These are phyloP conservation scores for Drosophila albomicans DNA, from an alignment of 1,140 invertebrate genomes.

Conservation along the genomic window DNA sequence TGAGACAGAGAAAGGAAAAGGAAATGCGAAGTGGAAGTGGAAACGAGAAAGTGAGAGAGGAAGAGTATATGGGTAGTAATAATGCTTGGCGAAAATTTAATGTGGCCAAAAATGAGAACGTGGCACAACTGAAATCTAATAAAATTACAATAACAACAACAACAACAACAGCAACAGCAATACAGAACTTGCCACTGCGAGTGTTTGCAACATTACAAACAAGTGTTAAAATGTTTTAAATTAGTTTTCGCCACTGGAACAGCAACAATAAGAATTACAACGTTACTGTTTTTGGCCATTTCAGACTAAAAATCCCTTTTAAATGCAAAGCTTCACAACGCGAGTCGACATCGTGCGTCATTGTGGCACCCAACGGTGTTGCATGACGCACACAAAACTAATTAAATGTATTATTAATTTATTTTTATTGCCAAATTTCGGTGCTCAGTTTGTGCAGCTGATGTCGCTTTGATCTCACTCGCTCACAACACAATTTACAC, in stretches of 20 bases:
- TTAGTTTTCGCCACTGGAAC: slow-evolving; percentile 67
- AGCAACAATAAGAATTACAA: slow-evolving; percentile 52
- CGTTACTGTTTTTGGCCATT: slow-evolving; percentile 44
- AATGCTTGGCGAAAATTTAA: slow-evolving; percentile 65
- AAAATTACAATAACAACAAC: slow-evolving; percentile 64
- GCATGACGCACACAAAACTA: slow-evolving; percentile 56
- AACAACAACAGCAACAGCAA: slow-evolving; percentile 34
- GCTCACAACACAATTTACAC: neutral
- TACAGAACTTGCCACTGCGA: slow-evolving; percentile 3
- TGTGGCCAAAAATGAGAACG: slow-evolving; percentile 47
- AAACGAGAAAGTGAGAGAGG: neutral
- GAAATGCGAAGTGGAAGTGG: neutral
- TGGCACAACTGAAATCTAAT: slow-evolving; percentile 66
- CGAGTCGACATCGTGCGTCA: neutral
- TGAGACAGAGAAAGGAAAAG: neutral
- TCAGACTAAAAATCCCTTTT: slow-evolving; percentile 47
- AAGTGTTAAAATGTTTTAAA: slow-evolving; percentile 83
- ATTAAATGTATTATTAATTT: slow-evolving; percentile 77
- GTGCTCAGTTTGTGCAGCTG: slow-evolving; percentile 20
- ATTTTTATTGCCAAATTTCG: slow-evolving; percentile 69
- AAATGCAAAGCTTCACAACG: slow-evolving; percentile 24
- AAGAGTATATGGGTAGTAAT: slow-evolving; percentile 43
- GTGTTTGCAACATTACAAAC: slow-evolving; percentile 57
- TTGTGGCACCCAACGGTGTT: slow-evolving; percentile 23
- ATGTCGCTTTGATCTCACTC: neutral